Evolutionary conservation across 2,797 vertebrate species (phyloP).

Genomic region (Hemibagrus guttatus): DNA sequence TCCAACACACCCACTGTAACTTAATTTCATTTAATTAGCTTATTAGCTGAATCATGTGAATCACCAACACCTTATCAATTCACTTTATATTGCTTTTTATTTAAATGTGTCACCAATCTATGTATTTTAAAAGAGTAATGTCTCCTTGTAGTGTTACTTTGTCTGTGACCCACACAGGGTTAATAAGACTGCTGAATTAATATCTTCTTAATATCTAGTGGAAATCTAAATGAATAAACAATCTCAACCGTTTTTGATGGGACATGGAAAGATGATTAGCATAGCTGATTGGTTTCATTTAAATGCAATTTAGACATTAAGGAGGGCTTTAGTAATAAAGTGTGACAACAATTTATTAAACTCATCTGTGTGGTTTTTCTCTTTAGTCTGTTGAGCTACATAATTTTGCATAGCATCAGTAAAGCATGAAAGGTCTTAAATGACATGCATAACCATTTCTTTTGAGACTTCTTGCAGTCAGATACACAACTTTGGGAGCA

Average conservation of each 20-base stretch:
- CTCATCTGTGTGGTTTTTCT: neutral
- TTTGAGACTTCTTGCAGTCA: neutral
- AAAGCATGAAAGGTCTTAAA: neutral
- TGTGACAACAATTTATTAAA: neutral
- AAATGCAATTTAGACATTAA: neutral
- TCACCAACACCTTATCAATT: neutral
- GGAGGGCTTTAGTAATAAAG: neutral
- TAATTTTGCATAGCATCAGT: neutral
- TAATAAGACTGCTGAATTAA: neutral
- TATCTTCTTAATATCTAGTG: neutral
- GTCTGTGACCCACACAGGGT: no score
- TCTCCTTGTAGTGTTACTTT: conserved; percentile 32
- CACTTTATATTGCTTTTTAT: neutral
- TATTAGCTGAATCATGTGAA: neutral
- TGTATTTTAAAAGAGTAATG: conserved; percentile 17
- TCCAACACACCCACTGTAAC: neutral
- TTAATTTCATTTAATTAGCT: neutral
- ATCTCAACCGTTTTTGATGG: neutral
- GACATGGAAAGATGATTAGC: neutral
- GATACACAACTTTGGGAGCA: neutral
- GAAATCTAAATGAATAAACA: neutral
- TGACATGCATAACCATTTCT: neutral
- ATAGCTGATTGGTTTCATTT: neutral
- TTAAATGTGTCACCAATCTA: neutral
- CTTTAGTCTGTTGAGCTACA: neutral